phyloP scores from a whole-genome alignment of 64 coral and sea anemone genomes.

The Astreopora myriophthalma region DNA sequence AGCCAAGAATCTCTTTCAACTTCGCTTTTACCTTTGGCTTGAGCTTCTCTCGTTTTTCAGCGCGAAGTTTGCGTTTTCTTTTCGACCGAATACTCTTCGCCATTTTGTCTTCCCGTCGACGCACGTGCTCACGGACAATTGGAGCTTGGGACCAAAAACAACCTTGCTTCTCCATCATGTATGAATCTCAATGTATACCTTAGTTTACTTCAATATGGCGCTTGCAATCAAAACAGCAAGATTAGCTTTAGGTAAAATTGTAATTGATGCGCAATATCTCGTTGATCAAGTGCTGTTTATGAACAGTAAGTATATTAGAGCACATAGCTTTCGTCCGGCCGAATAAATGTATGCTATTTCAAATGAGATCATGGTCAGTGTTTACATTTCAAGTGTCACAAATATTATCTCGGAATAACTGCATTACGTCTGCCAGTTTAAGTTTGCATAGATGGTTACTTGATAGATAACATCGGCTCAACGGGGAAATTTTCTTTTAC shows the following conservation, averaged over 20 bases:
- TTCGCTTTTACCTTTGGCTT: conserved; percentile 84
- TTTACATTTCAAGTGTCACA: neutral
- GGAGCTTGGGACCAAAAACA: neutral
- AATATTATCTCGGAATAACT: neutral
- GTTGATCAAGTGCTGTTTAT: conserved; percentile 75
- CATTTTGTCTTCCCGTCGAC: conserved; percentile 61
- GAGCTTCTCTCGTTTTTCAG: conserved; percentile 76
- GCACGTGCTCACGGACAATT: conserved; percentile 14
- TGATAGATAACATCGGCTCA: neutral
- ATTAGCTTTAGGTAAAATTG: conserved; percentile 54
- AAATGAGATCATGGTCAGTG: neutral
- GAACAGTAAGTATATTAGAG: conserved; percentile 69
- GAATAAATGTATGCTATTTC: neutral
- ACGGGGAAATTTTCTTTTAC: neutral
- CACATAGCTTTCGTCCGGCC: neutral
- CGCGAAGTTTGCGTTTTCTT: conserved; percentile 87
- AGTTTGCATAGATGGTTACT: neutral
- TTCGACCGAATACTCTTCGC: conserved; percentile 97
- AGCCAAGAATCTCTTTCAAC: conserved; percentile 70
- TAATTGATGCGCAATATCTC: conserved; percentile 83
- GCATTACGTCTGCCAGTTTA: neutral
- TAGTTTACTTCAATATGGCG: conserved; percentile 57
- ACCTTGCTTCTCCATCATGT: neutral
- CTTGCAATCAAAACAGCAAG: conserved; percentile 76
- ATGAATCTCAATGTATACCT: neutral